These are phyloP conservation scores for Lota lota DNA, from an alignment of 2,113 vertebrate genomes.

Conservation along the genomic window DNA sequence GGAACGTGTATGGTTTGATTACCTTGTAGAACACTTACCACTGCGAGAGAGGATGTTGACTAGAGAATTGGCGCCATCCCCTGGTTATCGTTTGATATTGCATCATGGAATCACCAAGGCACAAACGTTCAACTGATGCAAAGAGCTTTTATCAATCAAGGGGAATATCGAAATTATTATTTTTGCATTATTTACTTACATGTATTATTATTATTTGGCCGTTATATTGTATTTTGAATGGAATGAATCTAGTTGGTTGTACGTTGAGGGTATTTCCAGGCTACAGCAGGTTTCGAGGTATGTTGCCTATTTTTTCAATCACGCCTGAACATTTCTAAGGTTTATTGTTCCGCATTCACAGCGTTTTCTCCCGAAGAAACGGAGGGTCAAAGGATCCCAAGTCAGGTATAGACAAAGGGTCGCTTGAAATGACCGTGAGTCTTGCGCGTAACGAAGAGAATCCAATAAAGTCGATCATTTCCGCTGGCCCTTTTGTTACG, in stretches of 20 bases:
- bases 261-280: background rate
- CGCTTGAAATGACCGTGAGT: constrained; percentile 73
- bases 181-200: background rate
- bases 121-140: no score
- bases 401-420: constrained; percentile 74
- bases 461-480: constrained; percentile 94
- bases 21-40: no score
- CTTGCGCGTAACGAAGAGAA: constrained; percentile 63
- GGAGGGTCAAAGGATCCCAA: constrained; percentile 69
- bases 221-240: background rate
- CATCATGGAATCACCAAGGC: no score
- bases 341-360: constrained; percentile 70
- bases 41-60: no score
- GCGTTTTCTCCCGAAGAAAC: constrained; percentile 72
- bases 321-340: constrained; percentile 16
- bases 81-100: no score
- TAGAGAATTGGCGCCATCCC: no score
- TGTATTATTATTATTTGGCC: background rate
- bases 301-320: constrained; percentile 40
- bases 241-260: no score
- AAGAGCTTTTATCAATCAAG: no score
- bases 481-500: constrained; percentile 88
- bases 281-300: background rate
- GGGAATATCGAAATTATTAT: background rate
- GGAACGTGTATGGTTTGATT: no score